A percentile compares a stretch with the other conserved stretches of the same genome.
phyloP scores from a whole-genome alignment of 2,797 vertebrate species.

The Pantherophis vulpinus region DNA sequence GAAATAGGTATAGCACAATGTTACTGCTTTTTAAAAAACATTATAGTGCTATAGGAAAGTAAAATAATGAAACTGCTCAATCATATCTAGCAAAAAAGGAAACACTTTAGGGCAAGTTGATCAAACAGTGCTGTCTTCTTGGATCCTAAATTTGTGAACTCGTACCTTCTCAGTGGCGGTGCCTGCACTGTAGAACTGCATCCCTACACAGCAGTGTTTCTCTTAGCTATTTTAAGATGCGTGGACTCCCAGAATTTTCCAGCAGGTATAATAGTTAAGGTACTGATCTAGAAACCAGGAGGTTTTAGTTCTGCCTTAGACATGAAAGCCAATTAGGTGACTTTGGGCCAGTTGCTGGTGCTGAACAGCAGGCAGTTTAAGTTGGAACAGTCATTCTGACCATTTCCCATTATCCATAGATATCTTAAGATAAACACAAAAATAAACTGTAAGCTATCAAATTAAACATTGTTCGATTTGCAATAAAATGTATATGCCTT shows the following conservation, averaged over 20 bases:
- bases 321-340: not conserved
- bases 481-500: not conserved
- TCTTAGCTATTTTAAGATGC: not conserved
- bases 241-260: not conserved
- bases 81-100: not conserved
- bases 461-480: not conserved
- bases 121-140: not conserved
- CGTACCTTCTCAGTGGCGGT: not conserved
- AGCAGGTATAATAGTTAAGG: not conserved
- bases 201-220: not conserved
- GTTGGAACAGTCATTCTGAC: not conserved
- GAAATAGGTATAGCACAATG: not conserved
- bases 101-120: not conserved
- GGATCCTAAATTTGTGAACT: not conserved
- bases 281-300: not conserved
- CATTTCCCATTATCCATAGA: not conserved
- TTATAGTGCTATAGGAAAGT: not conserved
- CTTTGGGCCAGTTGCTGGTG: not conserved
- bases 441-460: not conserved
- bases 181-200: not conserved
- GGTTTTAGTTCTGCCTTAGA: not conserved
- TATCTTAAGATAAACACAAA: not conserved
- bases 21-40: not conserved
- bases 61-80: not conserved
- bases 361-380: not conserved